Evolutionary conservation across 2,113 vertebrate species (phyloP).

Genomic region (Reinhardtius hippoglossoides): DNA sequence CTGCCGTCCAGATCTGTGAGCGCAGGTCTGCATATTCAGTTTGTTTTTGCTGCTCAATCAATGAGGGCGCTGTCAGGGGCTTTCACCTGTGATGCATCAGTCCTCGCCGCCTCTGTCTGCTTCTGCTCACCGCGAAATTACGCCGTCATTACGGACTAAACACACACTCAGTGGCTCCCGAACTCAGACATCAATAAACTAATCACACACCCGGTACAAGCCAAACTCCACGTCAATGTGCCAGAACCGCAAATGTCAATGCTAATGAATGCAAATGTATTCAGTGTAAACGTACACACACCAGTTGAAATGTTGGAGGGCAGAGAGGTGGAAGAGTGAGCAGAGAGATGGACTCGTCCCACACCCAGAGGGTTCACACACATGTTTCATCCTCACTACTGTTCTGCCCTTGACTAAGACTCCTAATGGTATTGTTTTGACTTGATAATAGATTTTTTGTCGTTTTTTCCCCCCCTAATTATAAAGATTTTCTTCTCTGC

Average conservation of each 20-base stretch:
- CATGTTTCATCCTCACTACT: not conserved
- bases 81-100: slow-evolving; percentile 49
- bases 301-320: slow-evolving; percentile 39
- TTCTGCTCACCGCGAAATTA: slow-evolving; percentile 35
- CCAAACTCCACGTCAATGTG: slow-evolving; percentile 51
- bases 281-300: slow-evolving; percentile 48
- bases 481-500: slow-evolving; percentile 38
- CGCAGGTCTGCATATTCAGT: slow-evolving; percentile 49
- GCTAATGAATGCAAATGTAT: slow-evolving; percentile 69
- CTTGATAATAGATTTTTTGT: slow-evolving; percentile 43
- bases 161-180: slow-evolving; percentile 46
- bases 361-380: not conserved
- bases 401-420: not conserved
- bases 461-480: slow-evolving; percentile 46
- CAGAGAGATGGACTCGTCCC: not conserved
- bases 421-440: slow-evolving; percentile 19
- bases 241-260: slow-evolving; percentile 63
- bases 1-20: slow-evolving; percentile 37
- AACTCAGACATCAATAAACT: slow-evolving; percentile 64
- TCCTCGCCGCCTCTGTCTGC: slow-evolving; percentile 30
- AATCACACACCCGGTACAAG: slow-evolving; percentile 55
- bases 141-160: slow-evolving; percentile 50
- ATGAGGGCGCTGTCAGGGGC: slow-evolving; percentile 22
- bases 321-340: slow-evolving; percentile 16
- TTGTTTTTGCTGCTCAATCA: slow-evolving; percentile 48